Evolutionary conservation across 2,113 vertebrate species (phyloP), one percentile per base, ranked within the genome.

Genomic region (Taurulus bubalis): DNA sequence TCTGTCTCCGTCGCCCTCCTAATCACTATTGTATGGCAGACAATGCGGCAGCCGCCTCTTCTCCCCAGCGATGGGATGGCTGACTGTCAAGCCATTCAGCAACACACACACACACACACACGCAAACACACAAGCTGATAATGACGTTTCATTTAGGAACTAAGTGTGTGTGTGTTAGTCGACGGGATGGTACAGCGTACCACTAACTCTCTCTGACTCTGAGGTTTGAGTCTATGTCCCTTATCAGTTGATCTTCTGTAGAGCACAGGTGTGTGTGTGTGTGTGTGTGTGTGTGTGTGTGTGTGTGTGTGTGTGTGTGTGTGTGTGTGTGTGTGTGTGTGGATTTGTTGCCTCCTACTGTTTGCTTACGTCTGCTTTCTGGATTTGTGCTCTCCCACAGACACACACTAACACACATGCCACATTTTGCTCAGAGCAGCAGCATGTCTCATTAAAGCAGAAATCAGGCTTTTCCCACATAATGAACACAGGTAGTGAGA

Each of bases 21-120:
- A 87, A 91, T 91, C 90, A 81, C 89, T 59, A 93, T 93, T 93
- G 85, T 92, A 26, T 22, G 7, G 51, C 86, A 83, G 55, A 93
- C 91, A 93, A 93, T 90, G 87, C 51, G 68, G 84, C 82, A 87
- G 82, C 90, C 78, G 81, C 85, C 81, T 78, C 77, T 83, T 84
- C 79, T 83, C n/a, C 79, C 72, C 72, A 60, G 75, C 60, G 47
- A 59, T 28, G 83, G 86, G 79, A 85, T 80, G 83, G 83, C 85
- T 63, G 78, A 77, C 83, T 86, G 85, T 89, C 84, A 75, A 71
- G 36, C 71, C 78, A 75, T 78, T 79, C 71, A 77, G 74, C 59
- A 60, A 60, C 82, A 69, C 63, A 79, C 87, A 70, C 70, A 47
- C 38, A 51, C 32, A 56, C 42, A 32, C 45, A 68, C 32, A 62